phyloP scores from a whole-genome alignment of 2,797 vertebrate genomes.

The Lepilemur septentrionalis region DNA sequence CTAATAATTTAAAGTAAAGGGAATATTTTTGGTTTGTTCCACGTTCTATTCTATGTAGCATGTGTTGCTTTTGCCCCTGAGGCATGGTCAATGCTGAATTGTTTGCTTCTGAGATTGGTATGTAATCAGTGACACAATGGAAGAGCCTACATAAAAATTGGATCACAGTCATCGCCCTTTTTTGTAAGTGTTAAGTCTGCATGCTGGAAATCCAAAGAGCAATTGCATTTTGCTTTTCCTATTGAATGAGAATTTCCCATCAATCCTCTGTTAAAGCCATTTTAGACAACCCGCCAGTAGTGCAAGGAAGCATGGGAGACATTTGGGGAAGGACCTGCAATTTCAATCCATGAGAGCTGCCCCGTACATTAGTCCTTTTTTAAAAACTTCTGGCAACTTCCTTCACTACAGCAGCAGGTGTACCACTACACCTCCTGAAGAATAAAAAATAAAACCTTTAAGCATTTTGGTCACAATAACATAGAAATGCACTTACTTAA shows the following conservation, averaged over 20 bases:
- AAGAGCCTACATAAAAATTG: conserved; percentile 17
- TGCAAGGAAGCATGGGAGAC: background rate
- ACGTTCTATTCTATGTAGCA: background rate
- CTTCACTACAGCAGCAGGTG: background rate
- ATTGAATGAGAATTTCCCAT: conserved; percentile 14
- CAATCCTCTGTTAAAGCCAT: background rate
- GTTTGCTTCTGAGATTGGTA: conserved; percentile 18
- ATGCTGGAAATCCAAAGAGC: background rate
- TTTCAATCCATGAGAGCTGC: background rate
- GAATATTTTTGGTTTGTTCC: background rate
- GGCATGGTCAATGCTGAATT: background rate
- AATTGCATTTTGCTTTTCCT: conserved; percentile 40
- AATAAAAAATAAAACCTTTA: background rate
- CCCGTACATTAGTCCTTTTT: background rate
- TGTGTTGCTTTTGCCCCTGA: conserved; percentile 14
- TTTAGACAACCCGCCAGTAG: background rate
- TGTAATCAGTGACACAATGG: background rate
- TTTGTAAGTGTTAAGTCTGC: background rate
- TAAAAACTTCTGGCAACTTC: background rate
- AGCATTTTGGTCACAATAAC: background rate
- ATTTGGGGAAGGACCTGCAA: background rate
- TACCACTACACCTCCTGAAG: background rate
- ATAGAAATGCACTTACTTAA: background rate
- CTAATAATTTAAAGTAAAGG: conserved; percentile 19
- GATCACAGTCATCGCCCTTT: background rate